Evolutionary conservation across 2,888 invertebrate species (phyloP), one percentile per base, ranked within the genome.

Genomic region (Strigamia crassipes): DNA sequence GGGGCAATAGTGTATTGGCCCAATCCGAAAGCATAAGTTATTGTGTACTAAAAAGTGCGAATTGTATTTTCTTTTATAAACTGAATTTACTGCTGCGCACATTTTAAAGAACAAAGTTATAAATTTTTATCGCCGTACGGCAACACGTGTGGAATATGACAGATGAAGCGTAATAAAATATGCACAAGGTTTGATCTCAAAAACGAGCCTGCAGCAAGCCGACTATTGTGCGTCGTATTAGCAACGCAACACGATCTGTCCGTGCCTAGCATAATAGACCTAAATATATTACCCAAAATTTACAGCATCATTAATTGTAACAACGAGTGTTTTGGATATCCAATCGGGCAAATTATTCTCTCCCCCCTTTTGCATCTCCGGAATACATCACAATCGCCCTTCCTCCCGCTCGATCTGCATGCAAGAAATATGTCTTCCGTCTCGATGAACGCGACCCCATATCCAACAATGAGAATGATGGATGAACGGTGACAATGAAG

Each of bases 371-470:
- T n/a, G n/a, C 27, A 66, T 27, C 31, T 31, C 66, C 31, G 27
- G 66, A 13, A 66, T 66, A 51, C 18, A n/a, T n/a, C 51, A 18
- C 51, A 13, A 51, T 15, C 51, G 15, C 42, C 42, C 66, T 9
- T 31, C 66, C 23, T 66, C 66, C 27, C 66, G 66, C 31, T 66
- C 66, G 31, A 66, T 66, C 66, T 66, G 66, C 66, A 66, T 66
- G 66, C 66, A 66, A 66, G 66, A 66, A 66, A 66, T 66, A 66
- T 66, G 66, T 66, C 66, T 66, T 66, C 66, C 66, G 66, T 66
- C 66, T 66, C 66, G 66, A 66, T 66, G 66, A 66, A 66, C 66
- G 66, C 66, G 66, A 66, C 66, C 66, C 66, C 66, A 66, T 23
- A 66, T 66, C 66, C 66, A 66, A 66, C 66, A 66, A 66, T 66